Evolutionary conservation across 2,113 vertebrate genomes (phyloP).

Genomic region (Triplophysa siluroides): DNA sequence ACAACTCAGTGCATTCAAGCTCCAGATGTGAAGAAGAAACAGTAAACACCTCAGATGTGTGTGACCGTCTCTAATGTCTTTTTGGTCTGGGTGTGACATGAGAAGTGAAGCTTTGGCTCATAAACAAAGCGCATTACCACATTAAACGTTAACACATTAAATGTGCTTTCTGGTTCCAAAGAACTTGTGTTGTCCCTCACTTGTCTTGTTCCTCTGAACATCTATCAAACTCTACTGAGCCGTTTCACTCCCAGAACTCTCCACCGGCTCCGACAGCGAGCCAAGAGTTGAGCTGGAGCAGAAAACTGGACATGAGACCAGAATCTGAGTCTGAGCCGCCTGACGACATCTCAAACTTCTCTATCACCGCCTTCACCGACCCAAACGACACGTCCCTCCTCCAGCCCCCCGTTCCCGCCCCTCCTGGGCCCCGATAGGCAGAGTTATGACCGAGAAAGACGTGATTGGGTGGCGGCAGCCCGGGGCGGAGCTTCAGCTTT

Average conservation of each 20-base stretch:
- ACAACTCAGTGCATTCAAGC: too few relatives aligned
- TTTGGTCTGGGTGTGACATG: too few relatives aligned
- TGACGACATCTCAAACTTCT: slow-evolving; percentile 69
- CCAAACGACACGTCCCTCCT: slow-evolving; percentile 58
- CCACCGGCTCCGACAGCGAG: slow-evolving; percentile 42
- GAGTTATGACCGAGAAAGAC: slow-evolving; percentile 66
- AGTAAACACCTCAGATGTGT: too few relatives aligned
- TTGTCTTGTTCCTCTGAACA: neutral
- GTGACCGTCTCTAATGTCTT: too few relatives aligned
- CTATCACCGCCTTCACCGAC: slow-evolving; percentile 62
- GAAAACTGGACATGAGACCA: slow-evolving; percentile 60
- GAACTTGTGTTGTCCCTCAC: too few relatives aligned
- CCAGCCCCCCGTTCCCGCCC: slow-evolving; percentile 51
- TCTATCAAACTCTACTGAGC: neutral
- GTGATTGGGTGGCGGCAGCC: slow-evolving; percentile 64
- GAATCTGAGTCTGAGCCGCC: slow-evolving; percentile 58
- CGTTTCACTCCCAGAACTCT: neutral
- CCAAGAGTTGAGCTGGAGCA: slow-evolving; percentile 58
- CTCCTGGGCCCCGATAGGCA: slow-evolving; percentile 55
- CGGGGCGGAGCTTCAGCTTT: slow-evolving; percentile 61
- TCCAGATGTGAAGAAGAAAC: too few relatives aligned
- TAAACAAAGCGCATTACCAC: too few relatives aligned
- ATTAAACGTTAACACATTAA: too few relatives aligned
- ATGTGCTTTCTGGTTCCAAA: too few relatives aligned
- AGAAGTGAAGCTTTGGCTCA: too few relatives aligned